These are phyloP conservation scores for Aldabrachelys gigantea DNA, from an alignment of 2,113 vertebrate genomes.

Conservation along the genomic window DNA sequence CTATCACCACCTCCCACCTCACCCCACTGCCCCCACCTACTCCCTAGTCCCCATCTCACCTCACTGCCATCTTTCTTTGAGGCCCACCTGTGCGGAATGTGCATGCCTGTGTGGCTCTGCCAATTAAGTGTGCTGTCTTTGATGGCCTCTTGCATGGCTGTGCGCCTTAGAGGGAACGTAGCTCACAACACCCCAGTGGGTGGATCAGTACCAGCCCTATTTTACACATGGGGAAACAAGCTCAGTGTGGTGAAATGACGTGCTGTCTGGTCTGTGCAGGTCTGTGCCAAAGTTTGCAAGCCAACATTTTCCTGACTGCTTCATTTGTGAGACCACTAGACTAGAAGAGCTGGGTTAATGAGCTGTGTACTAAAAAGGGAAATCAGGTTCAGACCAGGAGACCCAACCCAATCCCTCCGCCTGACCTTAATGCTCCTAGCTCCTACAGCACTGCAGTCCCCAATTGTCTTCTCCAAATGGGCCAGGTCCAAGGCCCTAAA, in stretches of 20 bases:
- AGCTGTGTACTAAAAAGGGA: not conserved
- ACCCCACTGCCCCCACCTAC: too few species aligned
- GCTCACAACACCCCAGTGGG: not conserved
- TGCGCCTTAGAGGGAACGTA: too few species aligned
- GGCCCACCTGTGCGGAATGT: too few species aligned
- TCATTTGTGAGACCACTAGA: not conserved
- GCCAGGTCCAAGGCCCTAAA: not conserved
- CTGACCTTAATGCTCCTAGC: not conserved
- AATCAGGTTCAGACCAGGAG: not conserved
- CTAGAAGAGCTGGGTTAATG: not conserved
- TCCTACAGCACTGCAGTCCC: not conserved
- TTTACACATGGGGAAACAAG: not conserved
- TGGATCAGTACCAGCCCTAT: not conserved
- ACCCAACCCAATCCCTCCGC: rapidly evolving
- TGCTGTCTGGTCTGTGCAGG: not conserved
- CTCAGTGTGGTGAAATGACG: not conserved
- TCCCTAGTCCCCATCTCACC: too few species aligned
- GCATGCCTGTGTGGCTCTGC: too few species aligned
- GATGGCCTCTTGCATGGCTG: too few species aligned
- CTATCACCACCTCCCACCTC: too few species aligned
- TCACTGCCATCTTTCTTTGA: too few species aligned
- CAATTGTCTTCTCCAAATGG: not conserved
- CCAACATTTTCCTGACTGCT: not conserved
- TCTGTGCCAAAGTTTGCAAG: not conserved
- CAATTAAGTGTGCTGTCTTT: too few species aligned